Evolutionary conservation across 2,888 invertebrate species (phyloP), one percentile per base, ranked within the genome.

Genomic region (Neria commutata): DNA sequence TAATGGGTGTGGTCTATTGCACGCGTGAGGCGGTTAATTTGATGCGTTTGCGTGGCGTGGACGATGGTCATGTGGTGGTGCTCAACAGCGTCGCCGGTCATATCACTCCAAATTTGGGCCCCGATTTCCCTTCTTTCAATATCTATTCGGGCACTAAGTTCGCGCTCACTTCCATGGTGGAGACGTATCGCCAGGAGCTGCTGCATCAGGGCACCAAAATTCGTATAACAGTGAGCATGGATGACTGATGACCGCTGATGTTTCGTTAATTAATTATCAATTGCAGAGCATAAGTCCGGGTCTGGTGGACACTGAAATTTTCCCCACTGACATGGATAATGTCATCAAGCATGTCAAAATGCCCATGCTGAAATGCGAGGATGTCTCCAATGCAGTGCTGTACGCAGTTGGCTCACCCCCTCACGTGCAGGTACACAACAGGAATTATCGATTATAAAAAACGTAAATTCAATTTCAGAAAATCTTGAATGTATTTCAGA

Each of bases 1-100:
- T 82, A 1, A 76, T 75, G 56, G 84, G 79, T 0, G 65, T 78
- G 3, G 69, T 83, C 0, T 52, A 80, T 46, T 83, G 83, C 67
- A 74, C 82, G 0, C 76, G 83, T 0, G 79, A 76, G 54, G 84
- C 83, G 1, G 71, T 83, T 14, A 72, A 75, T 1, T 83, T 82
- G 1, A 84, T 85, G 84, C 81, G 65, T 23, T 54, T 50, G 1
- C 70, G 73, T 2, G 74, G 79, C 10, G 51, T 64, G 8, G 58
- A 50, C 14, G 82, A 84, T 64, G 84, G 84, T 0, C 83, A 84
- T 65, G 77, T 84, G 14, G 75, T 85, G 34, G 75, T 83, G 19
- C 77, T 85, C 5, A 83, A 81, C 48, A 76, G 77, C 40, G 26
- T 73, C 25, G 62, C 62, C 1, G 78, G 77, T 2, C 79, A 78